Conservation (phyloP, 2,113 vertebrate genomes). For the Oreocharis arfaki region DNA sequence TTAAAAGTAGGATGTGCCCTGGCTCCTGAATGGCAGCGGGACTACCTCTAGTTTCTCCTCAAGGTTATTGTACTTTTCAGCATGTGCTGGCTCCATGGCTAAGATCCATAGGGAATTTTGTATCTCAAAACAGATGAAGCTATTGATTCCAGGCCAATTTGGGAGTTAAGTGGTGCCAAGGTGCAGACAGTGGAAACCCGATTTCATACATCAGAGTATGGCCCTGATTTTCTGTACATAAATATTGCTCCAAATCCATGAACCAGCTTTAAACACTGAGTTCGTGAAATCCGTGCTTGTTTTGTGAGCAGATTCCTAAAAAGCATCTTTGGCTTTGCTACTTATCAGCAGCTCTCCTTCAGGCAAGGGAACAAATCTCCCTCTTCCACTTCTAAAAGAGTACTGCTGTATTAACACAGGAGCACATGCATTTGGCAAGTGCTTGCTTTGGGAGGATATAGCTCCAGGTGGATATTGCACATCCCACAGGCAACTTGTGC, state of each 20-base stretch:
- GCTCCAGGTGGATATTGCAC: not conserved
- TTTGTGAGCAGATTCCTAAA: not conserved
- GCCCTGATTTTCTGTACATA: not conserved
- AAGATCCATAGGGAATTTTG: not conserved
- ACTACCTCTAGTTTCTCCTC: not conserved
- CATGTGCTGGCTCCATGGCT: not conserved
- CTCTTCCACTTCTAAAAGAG: not conserved
- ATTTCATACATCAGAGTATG: not conserved
- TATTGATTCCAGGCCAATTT: not conserved
- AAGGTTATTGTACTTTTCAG: not conserved
- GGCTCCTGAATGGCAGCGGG: not conserved
- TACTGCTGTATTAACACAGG: rapidly evolving
- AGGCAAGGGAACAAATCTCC: not conserved
- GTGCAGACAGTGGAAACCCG: not conserved
- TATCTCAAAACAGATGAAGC: not conserved
- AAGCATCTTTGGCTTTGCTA: not conserved
- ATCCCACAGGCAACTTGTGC: rapidly evolving
- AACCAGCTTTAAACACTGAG: not conserved
- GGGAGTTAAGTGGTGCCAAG: not conserved
- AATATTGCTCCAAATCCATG: not conserved
- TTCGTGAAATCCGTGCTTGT: not conserved
- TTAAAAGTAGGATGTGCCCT: not conserved
- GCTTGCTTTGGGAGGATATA: not conserved
- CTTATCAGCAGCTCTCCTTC: not conserved
- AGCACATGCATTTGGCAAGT: not conserved